Base-by-base conservation (phyloP, 2,797 vertebrate species). In the Schizothorax lantsangensis region DNA sequence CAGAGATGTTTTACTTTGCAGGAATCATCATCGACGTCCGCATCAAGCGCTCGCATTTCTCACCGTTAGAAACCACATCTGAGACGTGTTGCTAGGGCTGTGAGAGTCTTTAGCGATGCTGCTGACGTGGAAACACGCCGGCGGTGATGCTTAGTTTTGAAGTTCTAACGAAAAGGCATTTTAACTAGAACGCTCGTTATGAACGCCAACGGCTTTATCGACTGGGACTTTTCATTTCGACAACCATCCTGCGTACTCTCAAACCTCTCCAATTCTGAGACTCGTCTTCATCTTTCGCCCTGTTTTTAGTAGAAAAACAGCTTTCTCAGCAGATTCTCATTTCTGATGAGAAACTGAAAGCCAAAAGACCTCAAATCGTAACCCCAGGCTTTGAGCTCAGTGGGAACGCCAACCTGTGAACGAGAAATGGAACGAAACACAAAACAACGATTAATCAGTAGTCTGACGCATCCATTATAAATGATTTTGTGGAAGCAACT, bases 81-180 rank as follows among this genome's bases (percentile, higher is more conserved):
- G 72, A 79, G 78, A 85, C 85, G 66, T 83, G 94, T 95, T 86
- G 92, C 92, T 92, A 94, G 82, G 93, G 89, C 72, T 23, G 88
- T 88, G 17, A 43, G 57, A 62, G 30, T 49, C 49, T 79, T 40
- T 2, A 66, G 68, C 1, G 40, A 75, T 64, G 57, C 38, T 77
- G 10, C 33, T 57, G 40, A 23, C 12, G 17, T 30, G 43, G 45
- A 54, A 36, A 68, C 72, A 66, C 23, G 14, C n/a, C 3, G 38
- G 30, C n/a, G 11, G 9, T 12, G 26, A 66, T 23, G 49, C 82
- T 52, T 57, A 17, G 57, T 11, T 52, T 10, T 64, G 64, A 62
- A 57, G 45, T 79, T 86, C 30, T 49, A 7, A 75, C 49, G 78
- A 3, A 33, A 36, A 87, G 71, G 33, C 38, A 89, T 89, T 80